These are phyloP conservation scores for Centropyge bicolor DNA, from an alignment of 2,797 vertebrate species.

Conservation along the genomic window DNA sequence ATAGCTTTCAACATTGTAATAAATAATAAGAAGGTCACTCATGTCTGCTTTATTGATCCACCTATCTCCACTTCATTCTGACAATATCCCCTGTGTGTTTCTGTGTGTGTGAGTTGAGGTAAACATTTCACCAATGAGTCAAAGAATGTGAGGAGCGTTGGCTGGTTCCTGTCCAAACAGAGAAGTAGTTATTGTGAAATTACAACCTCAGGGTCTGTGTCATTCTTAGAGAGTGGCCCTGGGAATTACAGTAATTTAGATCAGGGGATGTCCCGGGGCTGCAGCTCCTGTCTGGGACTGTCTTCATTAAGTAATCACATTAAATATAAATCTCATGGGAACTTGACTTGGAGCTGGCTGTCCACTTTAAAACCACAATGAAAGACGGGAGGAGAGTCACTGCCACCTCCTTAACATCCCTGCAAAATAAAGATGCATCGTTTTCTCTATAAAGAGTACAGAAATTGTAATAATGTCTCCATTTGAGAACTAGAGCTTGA, in stretches of 20 bases:
- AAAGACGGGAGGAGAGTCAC: neutral
- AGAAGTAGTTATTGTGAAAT: constrained; percentile 35
- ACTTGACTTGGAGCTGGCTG: neutral
- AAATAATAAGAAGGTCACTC: constrained; percentile 1
- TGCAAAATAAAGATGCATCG: neutral
- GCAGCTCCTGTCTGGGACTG: neutral
- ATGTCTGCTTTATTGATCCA: neutral
- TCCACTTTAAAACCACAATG: neutral
- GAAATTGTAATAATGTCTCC: neutral
- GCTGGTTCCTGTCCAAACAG: constrained; percentile 47
- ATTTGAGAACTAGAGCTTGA: neutral
- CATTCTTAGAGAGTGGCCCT: constrained; percentile 5
- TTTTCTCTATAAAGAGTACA: neutral
- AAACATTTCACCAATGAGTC: constrained; percentile 32
- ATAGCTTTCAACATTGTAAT: too few species aligned
- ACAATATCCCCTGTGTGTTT: neutral
- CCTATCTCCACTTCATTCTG: neutral
- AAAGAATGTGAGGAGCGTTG: constrained; percentile 50
- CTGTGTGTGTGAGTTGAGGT: neutral
- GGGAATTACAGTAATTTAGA: constrained; percentile 20
- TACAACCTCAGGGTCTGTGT: constrained; percentile 36
- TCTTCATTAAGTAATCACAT: neutral
- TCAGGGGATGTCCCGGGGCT: neutral
- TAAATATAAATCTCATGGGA: neutral
- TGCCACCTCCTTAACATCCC: neutral